Conservation (phyloP, 1,140 invertebrate species). For the Neuroterus valhalla region DNA sequence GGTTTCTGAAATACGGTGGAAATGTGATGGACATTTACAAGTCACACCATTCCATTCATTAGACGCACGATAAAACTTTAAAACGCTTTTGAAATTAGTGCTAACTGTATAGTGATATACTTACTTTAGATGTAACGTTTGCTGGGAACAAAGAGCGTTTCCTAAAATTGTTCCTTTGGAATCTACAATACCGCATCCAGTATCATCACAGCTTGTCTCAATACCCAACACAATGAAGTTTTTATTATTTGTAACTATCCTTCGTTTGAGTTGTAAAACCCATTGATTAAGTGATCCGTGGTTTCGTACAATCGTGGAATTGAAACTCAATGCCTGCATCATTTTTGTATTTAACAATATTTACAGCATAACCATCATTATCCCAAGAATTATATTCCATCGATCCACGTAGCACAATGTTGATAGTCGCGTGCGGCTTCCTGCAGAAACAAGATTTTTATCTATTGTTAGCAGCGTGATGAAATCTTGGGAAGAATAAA, state of each 20-base stretch:
- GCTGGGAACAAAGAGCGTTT: slow-evolving; percentile 87
- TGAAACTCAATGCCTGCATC: slow-evolving; percentile 15
- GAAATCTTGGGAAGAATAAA: no score
- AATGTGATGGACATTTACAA: no score
- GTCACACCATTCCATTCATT: no score
- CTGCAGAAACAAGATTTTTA: no score
- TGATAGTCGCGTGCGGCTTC: no score
- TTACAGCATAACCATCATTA: no score
- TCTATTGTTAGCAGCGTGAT: no score
- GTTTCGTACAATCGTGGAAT: background rate
- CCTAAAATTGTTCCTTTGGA: slow-evolving; percentile 83
- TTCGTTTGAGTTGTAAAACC: background rate
- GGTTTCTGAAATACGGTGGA: no score
- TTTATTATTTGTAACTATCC: slow-evolving; percentile 38
- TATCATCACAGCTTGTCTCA: slow-evolving; percentile 99
- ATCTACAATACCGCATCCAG: slow-evolving; percentile 91
- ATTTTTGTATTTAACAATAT: background rate
- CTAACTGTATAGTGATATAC: slow-evolving; percentile 13
- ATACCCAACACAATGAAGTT: slow-evolving; percentile 85
- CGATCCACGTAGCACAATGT: no score
- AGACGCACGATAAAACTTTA: no score
- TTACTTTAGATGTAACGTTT: slow-evolving; percentile 83
- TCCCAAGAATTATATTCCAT: no score
- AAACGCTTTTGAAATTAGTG: no score
- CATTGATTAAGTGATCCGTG: background rate